A percentile compares a stretch with the other conserved stretches of the same genome.
Evolutionary conservation across 1,140 invertebrate species (phyloP).

Genomic region (Macrobrachium nipponense): DNA sequence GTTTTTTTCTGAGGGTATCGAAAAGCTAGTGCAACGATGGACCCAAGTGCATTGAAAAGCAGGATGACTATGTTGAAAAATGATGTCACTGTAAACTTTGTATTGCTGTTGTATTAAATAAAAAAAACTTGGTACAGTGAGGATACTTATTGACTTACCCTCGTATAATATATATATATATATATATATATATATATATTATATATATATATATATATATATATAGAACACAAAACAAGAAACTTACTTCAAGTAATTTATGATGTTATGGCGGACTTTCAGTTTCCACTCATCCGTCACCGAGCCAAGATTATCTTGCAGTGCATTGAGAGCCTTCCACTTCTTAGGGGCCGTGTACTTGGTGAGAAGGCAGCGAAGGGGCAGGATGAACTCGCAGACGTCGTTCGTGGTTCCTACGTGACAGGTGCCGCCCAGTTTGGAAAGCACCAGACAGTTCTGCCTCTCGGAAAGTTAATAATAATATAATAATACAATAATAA

Average conservation of each 20-base stretch:
- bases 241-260: slow-evolving; percentile 31
- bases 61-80: too few species aligned
- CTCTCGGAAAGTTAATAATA: neutral
- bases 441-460: slow-evolving; percentile 5
- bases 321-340: slow-evolving; percentile 24
- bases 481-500: too few species aligned
- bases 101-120: too few species aligned
- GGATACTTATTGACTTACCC: too few species aligned
- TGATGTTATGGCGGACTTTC: slow-evolving; percentile 12
- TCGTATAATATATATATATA: neutral
- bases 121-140: too few species aligned
- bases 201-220: neutral
- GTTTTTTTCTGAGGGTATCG: too few species aligned
- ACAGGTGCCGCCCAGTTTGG: neutral
- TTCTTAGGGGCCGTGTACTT: slow-evolving; percentile 12
- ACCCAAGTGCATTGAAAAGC: too few species aligned
- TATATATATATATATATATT: neutral
- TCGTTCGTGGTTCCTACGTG: neutral
- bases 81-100: too few species aligned
- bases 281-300: neutral
- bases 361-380: slow-evolving; percentile 43
- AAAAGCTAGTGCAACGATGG: too few species aligned
- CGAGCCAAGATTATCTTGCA: slow-evolving; percentile 30
- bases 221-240: neutral
- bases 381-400: slow-evolving; percentile 43